A percentile compares a stretch with the other conserved stretches of the same genome.
phyloP scores from a whole-genome alignment of 2,113 vertebrate genomes.

The Meriones unguiculatus region DNA sequence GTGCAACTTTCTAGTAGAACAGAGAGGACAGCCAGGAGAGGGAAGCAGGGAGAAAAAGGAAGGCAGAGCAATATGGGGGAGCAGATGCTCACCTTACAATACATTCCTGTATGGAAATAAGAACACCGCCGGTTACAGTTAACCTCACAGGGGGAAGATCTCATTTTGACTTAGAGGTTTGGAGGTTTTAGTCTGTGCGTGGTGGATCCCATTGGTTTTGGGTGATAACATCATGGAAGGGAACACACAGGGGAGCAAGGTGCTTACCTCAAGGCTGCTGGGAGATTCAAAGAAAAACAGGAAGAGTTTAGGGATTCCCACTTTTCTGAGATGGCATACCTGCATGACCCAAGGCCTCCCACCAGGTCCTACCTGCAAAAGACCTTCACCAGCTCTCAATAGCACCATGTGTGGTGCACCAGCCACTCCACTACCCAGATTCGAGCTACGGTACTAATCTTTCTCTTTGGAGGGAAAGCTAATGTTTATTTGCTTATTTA shows the following conservation, averaged over 20 bases:
- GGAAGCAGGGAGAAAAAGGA: not conserved
- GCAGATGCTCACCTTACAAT: not conserved
- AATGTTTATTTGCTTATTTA: constrained; percentile 27
- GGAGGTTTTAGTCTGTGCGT: not conserved
- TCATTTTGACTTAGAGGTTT: not conserved
- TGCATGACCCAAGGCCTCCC: not conserved
- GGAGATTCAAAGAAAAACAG: not conserved
- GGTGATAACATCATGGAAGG: not conserved
- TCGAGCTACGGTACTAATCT: not conserved
- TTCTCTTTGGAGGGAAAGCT: constrained; percentile 42
- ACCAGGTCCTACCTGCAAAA: not conserved
- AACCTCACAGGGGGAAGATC: not conserved
- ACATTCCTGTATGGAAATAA: too few relatives aligned
- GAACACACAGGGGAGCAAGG: not conserved
- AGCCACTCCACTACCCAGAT: not conserved
- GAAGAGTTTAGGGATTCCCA: not conserved
- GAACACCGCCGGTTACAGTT: not conserved
- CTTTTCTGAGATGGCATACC: not conserved
- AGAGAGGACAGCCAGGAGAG: not conserved
- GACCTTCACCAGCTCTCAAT: not conserved
- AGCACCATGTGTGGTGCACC: not conserved
- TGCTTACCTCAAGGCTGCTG: too few relatives aligned
- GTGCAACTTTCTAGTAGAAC: not conserved
- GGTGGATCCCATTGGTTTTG: not conserved
- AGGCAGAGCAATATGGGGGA: too few relatives aligned